Percentiles rank a stretch among this genome's conserved stretches.
Evolutionary conservation across 2,888 invertebrate species (phyloP).

Genomic region (Taenaris catops): DNA sequence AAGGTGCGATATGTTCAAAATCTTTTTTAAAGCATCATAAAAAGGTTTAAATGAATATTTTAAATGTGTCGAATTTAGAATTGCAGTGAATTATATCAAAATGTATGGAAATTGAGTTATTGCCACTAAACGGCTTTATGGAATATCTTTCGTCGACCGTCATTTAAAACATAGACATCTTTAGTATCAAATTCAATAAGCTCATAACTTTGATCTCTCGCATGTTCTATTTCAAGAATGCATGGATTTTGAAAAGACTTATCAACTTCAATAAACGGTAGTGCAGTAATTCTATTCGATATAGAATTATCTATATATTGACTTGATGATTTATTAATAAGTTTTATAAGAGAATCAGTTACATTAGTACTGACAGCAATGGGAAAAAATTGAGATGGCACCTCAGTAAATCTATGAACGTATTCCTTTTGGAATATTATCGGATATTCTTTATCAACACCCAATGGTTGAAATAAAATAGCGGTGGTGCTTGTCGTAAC

Average conservation of each 20-base stretch:
- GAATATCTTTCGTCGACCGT: too few species aligned
- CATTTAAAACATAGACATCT: constrained; percentile 34
- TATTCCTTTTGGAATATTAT: constrained; percentile 30
- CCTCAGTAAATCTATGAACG: constrained; percentile 39
- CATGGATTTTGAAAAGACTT: constrained; percentile 1
- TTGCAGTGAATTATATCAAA: too few species aligned
- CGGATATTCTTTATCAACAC: constrained; percentile 44
- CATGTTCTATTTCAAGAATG: too few species aligned
- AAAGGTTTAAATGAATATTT: too few species aligned
- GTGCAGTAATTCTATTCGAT: constrained; percentile 28
- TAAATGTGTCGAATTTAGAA: too few species aligned
- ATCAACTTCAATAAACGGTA: constrained; percentile 24
- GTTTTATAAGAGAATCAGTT: constrained; percentile 34
- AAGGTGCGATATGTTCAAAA: too few species aligned
- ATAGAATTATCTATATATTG: constrained; percentile 28
- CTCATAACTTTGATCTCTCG: too few species aligned
- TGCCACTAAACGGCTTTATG: too few species aligned
- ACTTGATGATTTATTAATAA: constrained; percentile 38
- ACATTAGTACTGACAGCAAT: constrained; percentile 35
- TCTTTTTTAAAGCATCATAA: too few species aligned
- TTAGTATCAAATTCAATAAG: constrained; percentile 36
- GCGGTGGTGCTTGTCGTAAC: constrained; percentile 6
- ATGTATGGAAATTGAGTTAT: too few species aligned
- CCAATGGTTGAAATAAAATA: constrained; percentile 22
- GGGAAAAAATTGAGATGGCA: constrained; percentile 38